Percentiles rank a stretch among this genome's conserved stretches.
Evolutionary conservation across 2,888 invertebrate species (phyloP).

Genomic region (Apamea crenata): DNA sequence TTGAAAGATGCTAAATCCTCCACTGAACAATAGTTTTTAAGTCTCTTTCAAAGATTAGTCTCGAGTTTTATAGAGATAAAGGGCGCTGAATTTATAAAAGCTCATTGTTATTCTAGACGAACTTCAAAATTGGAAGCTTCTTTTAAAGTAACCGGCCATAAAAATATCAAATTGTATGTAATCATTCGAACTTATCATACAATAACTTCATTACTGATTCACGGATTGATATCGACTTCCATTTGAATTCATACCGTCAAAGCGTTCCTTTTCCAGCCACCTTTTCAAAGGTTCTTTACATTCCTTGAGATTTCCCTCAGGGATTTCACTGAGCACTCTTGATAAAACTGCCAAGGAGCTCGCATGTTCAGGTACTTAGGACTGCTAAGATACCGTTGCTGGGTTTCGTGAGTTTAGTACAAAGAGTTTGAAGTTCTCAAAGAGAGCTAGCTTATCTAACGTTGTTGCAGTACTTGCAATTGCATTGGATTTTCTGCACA

Average conservation of each 20-base stretch:
- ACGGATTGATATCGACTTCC: constrained; percentile 54
- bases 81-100: neutral
- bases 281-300: constrained; percentile 62
- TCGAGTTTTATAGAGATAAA: neutral
- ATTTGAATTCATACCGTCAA: constrained; percentile 66
- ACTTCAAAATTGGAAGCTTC: neutral
- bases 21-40: neutral
- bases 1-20: neutral
- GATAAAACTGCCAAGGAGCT: constrained; percentile 46
- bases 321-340: constrained; percentile 60
- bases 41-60: neutral
- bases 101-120: neutral
- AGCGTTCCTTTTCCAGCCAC: constrained; percentile 66
- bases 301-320: constrained; percentile 70
- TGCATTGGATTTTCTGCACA: constrained; percentile 23
- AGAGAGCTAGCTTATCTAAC: neutral
- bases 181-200: constrained; percentile 45
- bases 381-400: constrained; percentile 26
- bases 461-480: constrained; percentile 17
- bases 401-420: constrained; percentile 9
- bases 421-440: constrained; percentile 13
- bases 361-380: constrained; percentile 35
- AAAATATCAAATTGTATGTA: constrained; percentile 17
- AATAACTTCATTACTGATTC: constrained; percentile 60
- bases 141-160: neutral